Conservation (phyloP, 2,888 invertebrate species). For the Drosophila recens region DNA sequence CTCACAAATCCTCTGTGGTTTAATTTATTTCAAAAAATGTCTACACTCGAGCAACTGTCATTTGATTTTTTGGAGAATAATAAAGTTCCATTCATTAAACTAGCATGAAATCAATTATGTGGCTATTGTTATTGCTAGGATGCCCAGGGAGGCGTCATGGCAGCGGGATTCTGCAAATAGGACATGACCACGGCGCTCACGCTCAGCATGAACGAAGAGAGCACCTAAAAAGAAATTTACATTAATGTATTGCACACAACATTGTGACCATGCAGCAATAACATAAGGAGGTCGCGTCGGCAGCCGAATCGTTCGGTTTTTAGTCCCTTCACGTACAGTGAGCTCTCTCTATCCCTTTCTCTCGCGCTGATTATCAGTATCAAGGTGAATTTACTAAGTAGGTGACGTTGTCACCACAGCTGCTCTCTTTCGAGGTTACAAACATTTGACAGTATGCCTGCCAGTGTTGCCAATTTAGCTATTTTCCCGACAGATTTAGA, state of each 20-base stretch:
- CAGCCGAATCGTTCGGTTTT: too few relatives aligned
- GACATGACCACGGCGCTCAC: constrained; percentile 99
- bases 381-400: too few relatives aligned
- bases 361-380: too few relatives aligned
- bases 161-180: constrained; percentile 99
- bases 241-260: constrained; percentile 80
- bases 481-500: too few relatives aligned
- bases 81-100: constrained; percentile 64
- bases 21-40: constrained; percentile 58
- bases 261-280: too few relatives aligned
- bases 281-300: too few relatives aligned
- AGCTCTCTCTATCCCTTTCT: too few relatives aligned
- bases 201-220: constrained; percentile 96
- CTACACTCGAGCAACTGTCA: constrained; percentile 45
- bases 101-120: constrained; percentile 28
- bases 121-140: constrained; percentile 63
- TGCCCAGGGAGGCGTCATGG: constrained; percentile 98
- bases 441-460: too few relatives aligned
- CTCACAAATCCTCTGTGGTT: constrained; percentile 29
- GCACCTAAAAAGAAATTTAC: constrained; percentile 86
- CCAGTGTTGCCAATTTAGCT: too few relatives aligned
- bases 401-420: too few relatives aligned
- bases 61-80: constrained; percentile 53
- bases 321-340: too few relatives aligned
- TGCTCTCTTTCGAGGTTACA: too few relatives aligned